These are phyloP conservation scores for Porites divaricata DNA, from an alignment of 92 coral and sea anemone genomes.

Conservation along the genomic window DNA sequence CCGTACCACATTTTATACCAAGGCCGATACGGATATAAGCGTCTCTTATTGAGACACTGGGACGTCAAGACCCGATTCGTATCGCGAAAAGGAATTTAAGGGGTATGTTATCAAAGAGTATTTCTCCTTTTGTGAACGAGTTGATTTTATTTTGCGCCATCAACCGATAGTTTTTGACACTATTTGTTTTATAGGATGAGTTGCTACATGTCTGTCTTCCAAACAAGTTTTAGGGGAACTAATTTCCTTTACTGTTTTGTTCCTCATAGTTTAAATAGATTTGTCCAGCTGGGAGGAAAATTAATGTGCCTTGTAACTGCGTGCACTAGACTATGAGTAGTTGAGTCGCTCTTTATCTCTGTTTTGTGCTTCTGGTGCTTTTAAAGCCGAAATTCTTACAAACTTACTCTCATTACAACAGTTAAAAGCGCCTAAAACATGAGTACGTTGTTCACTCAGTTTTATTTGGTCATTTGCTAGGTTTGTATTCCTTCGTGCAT, in stretches of 20 bases:
- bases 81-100: not conserved
- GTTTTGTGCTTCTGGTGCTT: not conserved
- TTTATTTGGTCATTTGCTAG: not conserved
- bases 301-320: not conserved
- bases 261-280: no score
- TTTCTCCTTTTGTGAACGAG: not conserved
- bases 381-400: not conserved
- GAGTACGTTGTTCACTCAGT: not conserved
- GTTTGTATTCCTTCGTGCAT: not conserved
- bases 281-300: not conserved
- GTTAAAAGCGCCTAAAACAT: not conserved
- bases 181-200: not conserved
- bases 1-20: constrained; percentile 15
- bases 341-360: not conserved
- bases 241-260: not conserved
- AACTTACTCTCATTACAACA: not conserved
- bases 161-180: not conserved
- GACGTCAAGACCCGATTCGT: not conserved
- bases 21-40: not conserved
- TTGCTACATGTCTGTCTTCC: not conserved
- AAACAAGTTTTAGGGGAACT: not conserved
- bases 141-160: not conserved
- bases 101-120: not conserved
- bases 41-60: constrained; percentile 2
- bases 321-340: not conserved